Evolutionary conservation across 2,797 vertebrate genomes (phyloP).

Genomic region (Pipistrellus kuhlii): DNA sequence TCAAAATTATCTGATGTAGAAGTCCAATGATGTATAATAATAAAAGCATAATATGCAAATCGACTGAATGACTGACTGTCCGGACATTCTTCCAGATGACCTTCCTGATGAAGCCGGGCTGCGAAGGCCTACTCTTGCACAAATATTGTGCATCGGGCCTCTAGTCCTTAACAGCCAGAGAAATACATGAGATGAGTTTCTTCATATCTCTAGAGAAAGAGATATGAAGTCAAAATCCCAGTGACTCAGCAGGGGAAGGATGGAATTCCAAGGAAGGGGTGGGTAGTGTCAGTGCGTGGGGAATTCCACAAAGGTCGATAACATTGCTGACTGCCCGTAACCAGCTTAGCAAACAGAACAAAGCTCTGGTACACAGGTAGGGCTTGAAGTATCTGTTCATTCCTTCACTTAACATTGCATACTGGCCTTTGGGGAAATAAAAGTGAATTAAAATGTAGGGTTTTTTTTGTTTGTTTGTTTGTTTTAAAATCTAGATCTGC

Average conservation of each 20-base stretch:
- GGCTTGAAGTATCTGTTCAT: not conserved
- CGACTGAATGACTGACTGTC: accelerated
- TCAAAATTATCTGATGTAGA: not conserved
- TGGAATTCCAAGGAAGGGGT: not conserved
- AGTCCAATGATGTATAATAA: not conserved
- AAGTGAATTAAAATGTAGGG: not conserved
- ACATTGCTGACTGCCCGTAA: not conserved
- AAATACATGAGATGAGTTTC: not conserved
- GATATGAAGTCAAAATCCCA: not conserved
- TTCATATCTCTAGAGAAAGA: constrained; percentile 16
- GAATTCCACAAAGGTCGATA: not conserved
- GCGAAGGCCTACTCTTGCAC: no score
- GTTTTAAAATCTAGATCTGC: not conserved
- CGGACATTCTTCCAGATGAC: no score
- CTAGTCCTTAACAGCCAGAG: not conserved
- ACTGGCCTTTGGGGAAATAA: not conserved
- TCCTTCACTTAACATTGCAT: not conserved
- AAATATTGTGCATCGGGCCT: no score
- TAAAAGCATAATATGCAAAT: no score
- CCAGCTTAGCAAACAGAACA: not conserved
- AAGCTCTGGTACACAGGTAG: not conserved
- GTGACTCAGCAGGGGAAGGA: not conserved
- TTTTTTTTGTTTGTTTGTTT: not conserved
- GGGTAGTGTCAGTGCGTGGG: not conserved
- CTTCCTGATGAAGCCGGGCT: no score